Evolutionary conservation across 2,888 invertebrate genomes (phyloP), one percentile per base, ranked within the genome.

Genomic region (Tipula unca): DNA sequence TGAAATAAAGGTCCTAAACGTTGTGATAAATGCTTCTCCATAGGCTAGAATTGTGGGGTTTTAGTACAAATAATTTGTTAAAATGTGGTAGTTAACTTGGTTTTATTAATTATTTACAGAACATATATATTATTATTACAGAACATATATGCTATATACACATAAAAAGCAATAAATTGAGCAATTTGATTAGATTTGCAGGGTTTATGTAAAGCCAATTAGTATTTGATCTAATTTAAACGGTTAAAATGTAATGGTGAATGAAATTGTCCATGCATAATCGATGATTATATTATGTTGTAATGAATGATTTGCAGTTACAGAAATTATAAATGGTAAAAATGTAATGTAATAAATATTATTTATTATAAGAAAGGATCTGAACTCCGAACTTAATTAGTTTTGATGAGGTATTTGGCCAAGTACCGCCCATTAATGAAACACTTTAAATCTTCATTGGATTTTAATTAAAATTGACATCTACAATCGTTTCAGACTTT

Each of bases 21-120:
- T 99, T 86, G 98, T 97, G 88, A 99, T 93, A 92, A 99, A 99
- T 87, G 99, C 99, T 93, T 99, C 99, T 92, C 90, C 90, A 87
- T 91, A 91, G 86, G 89, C 90, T 91, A 86, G 14, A 84, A 83
- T 83, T 83, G 32, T 69, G n/a, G 20, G 13, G 10, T 25, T 69
- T 69, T 69, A 69, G 48, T 25, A 82, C 1, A 85, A 86, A 39
- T 32, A 85, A 29, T 13, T 69, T 10, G 17, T 39, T 69, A 36
- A 35, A 36, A 85, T 82, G 39, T 42, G 10, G 10, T 6, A 69
- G 20, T 10, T 25, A 69, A 10, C 25, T 25, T 69, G n/a, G 13
- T 69, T 69, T 25, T 69, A 69, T 25, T 25, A 25, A 69, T 20
- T 69, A 69, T 69, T 69, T 69, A 69, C 69, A 54, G 48, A 54